Evolutionary conservation across 1,140 invertebrate species (phyloP), one percentile per base, ranked within the genome.

Genomic region (Pseudoatta argentina): DNA sequence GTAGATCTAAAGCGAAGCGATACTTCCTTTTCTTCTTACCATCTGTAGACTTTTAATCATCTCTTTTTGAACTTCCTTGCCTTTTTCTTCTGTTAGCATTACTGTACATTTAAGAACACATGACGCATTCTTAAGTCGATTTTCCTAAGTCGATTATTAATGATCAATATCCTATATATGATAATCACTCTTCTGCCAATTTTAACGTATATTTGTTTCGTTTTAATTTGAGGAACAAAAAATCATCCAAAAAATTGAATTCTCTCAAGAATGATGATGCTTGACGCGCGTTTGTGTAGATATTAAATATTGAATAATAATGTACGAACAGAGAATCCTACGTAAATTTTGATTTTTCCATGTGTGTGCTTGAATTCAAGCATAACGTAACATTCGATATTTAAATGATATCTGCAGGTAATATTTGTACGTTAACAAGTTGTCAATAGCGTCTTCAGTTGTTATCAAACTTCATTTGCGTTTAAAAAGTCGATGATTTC

Each of bases 1-100:
- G 87, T 79, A 87, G 76, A 71, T 86, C 76, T 72, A 10, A 16
- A 24, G 8, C 6, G 55, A 72, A 69, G 8, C 18, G 16, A 18
- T 24, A 12, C 18, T 39, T 69, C 21, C n/a, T 67, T 64, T 57
- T 10, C 8, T 8, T 18, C 16, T 63, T 27, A 7, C 21, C 27
- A 55, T 71, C 53, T 57, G 16, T 18, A 39, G 30, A 10, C 0
- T 30, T 21, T 16, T 39, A 24, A 51, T 64, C 21, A 75, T 64
- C 21, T 16, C 21, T 85, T 64, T 24, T 16, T 18, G 0, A 10
- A 51, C 3, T 14, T 39, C 0, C 3, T 39, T 5, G 1, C 1
- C 10, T 14, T 69, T 21, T 24, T 59, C 53, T 16, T 57, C 6
- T 10, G 44, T 2, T 3, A 12, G 48, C 48, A 53, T 18, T n/a